Conservation (phyloP, 2,113 vertebrate genomes). For the Phaetusa simplex region DNA sequence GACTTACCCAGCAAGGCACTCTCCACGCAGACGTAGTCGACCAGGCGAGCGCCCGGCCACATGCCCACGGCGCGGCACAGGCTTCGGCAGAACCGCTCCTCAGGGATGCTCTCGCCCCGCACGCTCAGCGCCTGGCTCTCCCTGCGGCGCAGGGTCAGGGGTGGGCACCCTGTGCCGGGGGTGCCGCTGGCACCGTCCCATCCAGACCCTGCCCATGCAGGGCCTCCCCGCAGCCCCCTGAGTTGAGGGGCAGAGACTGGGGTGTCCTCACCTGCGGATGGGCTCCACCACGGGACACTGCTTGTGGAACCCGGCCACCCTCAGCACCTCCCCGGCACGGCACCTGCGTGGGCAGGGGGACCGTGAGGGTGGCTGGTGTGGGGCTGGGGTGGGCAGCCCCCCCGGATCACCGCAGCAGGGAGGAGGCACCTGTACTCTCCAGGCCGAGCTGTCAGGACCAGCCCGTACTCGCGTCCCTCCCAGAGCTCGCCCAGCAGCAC, state of each 20-base stretch:
- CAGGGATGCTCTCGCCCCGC: constrained; percentile 84
- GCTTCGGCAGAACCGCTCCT: constrained; percentile 78
- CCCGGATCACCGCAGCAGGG: not conserved
- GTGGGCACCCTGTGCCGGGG: not conserved
- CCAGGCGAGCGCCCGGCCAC: constrained; percentile 85
- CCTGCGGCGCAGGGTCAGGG: not conserved
- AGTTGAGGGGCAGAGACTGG: not conserved
- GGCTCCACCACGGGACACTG: constrained; percentile 87
- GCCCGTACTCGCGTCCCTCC: constrained; percentile 78
- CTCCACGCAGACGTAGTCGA: constrained; percentile 88
- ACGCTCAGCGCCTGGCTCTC: constrained; percentile 83
- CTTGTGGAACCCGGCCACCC: constrained; percentile 82
- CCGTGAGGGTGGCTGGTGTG: fast-evolving
- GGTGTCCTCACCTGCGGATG: constrained; percentile 77
- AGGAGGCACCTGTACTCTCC: constrained; percentile 82
- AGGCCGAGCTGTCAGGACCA: constrained; percentile 81
- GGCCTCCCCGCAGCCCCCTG: fast-evolving
- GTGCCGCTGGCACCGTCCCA: not conserved
- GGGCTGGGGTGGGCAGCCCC: not conserved
- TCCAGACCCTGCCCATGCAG: not conserved
- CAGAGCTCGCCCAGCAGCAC: constrained; percentile 84
- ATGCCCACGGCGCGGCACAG: constrained; percentile 73
- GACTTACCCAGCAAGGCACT: constrained; percentile 86
- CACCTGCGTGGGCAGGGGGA: constrained; percentile 69
- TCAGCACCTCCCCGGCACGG: constrained; percentile 83